Evolutionary conservation across 2,113 vertebrate species (phyloP), one percentile per base, ranked within the genome.

Genomic region (Seriola aureovittata): DNA sequence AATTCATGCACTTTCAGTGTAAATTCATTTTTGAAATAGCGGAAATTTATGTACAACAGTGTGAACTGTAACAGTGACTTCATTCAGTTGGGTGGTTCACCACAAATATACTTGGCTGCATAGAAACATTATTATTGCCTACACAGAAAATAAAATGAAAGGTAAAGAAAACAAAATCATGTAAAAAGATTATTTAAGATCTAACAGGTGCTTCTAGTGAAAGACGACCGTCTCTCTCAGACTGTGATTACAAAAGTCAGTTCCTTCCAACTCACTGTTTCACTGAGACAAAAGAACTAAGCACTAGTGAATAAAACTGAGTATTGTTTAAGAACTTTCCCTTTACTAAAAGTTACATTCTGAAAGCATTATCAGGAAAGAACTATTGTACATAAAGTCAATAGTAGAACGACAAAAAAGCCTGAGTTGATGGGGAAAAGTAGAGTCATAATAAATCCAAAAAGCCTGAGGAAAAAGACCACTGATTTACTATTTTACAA

Each of bases 111-210:
- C 95, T 96, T 97, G 96, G 95, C 97, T 99, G 98, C 98, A 99
- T 99, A 99, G 97, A 97, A 88, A 97, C 95, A 96, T 96, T 97
- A 97, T 99, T 98, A 99, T 98, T 99, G 97, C 97, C 97, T 96
- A 96, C 93, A 91, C 90, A 94, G 93, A 93, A 93, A 93, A 93
- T 80, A 86, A 93, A 95, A 96, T 87, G 92, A 92, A 95, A 84
- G 85, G 90, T 84, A 91, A 94, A 95, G 94, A 90, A 96, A 95
- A 93, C 92, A 84, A 92, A 96, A 93, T 88, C 58, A 95, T 92
- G 96, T 89, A 94, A 93, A 93, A 95, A 93, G 72, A 85, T 91
- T 83, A 86, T 88, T 92, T 75, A 81, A 93, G 85, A 87, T 93
- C 91, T 91, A 91, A 78, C 79, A 85, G 90, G 88, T 71, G 94